These are phyloP conservation scores for Trachurus trachurus DNA, from an alignment of 2,797 vertebrate species.

Conservation along the genomic window DNA sequence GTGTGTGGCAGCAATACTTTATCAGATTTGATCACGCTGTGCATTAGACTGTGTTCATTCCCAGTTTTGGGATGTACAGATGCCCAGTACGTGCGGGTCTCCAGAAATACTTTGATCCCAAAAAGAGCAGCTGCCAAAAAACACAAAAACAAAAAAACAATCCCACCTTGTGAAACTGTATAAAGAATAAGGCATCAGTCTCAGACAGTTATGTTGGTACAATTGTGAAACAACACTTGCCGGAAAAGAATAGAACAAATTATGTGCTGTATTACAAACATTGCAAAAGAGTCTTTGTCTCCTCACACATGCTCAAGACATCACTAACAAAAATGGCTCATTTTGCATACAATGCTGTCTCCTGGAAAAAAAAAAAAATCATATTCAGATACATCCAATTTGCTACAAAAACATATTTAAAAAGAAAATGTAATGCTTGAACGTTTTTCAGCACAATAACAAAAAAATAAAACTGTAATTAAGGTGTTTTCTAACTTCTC, in stretches of 20 bases:
- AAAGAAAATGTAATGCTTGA: not conserved
- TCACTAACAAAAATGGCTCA: too few species aligned
- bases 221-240: not conserved
- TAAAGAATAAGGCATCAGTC: not conserved
- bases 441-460: not conserved
- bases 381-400: not conserved
- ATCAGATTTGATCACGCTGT: constrained; percentile 27
- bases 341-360: too few species aligned
- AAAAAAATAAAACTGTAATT: not conserved
- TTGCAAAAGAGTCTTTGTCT: too few species aligned
- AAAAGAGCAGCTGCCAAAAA: not conserved
- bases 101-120: not conserved
- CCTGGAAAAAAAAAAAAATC: too few species aligned
- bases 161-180: not conserved
- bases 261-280: not conserved
- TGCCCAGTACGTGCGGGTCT: not conserved
- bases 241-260: not conserved
- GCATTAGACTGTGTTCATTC: not conserved
- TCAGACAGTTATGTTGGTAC: not conserved
- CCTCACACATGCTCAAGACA: too few species aligned
- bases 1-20: constrained; percentile 27
- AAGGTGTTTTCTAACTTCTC: not conserved
- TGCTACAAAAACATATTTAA: not conserved
- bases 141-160: too few species aligned
- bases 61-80: not conserved